Percentiles rank a stretch among this genome's conserved stretches.
phyloP scores from a whole-genome alignment of 2,888 invertebrate species.

The Gymnocheta viridis region DNA sequence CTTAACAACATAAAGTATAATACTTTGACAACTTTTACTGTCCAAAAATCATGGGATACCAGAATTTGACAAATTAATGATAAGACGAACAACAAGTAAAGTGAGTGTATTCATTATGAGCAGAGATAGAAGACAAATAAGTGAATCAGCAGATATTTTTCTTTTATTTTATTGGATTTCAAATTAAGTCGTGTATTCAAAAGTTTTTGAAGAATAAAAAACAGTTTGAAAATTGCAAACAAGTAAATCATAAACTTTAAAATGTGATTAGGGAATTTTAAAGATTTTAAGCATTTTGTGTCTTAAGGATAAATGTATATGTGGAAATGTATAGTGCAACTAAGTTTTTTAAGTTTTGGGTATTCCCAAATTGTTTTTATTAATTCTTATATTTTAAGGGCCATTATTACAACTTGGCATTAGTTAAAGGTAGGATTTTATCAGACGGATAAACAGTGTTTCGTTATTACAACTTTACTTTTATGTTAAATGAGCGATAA shows the following conservation, averaged over 20 bases:
- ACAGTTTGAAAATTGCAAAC: not conserved
- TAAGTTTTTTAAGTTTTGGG: not conserved
- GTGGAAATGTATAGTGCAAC: not conserved
- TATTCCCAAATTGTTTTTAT: too few species aligned
- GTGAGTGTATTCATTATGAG: conserved; percentile 35
- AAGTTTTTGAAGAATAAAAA: not conserved
- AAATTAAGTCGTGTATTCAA: not conserved
- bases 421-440: too few species aligned
- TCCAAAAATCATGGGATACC: conserved; percentile 31
- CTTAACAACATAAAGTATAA: conserved; percentile 16
- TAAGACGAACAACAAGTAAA: not conserved
- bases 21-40: conserved; percentile 46
- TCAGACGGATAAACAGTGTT: too few species aligned
- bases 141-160: not conserved
- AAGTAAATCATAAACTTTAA: not conserved
- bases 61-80: conserved; percentile 56
- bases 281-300: not conserved
- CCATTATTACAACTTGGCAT: too few species aligned
- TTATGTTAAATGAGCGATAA: too few species aligned
- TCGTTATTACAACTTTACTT: too few species aligned
- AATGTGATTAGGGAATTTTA: not conserved
- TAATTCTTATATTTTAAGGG: too few species aligned
- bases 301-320: not conserved
- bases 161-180: not conserved
- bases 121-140: not conserved